phyloP scores from a whole-genome alignment of 2,797 vertebrate genomes.

The Pseudocheirus occidentalis region DNA sequence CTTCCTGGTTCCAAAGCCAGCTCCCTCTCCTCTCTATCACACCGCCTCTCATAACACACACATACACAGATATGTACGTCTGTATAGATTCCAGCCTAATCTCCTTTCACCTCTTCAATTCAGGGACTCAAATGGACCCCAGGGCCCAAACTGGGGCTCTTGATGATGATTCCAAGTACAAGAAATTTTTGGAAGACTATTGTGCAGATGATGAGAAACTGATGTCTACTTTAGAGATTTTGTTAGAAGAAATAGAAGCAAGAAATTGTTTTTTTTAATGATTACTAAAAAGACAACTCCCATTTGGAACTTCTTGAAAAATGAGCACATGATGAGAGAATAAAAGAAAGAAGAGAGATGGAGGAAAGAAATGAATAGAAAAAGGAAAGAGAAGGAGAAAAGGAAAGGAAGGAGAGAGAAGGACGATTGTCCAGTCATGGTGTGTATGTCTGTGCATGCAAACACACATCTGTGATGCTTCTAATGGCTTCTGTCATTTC shows the following conservation, averaged over 20 bases:
- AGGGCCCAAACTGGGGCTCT: not conserved
- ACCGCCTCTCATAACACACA: not conserved
- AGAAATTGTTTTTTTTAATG: not conserved
- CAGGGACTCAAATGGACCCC: not conserved
- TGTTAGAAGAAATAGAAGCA: not conserved
- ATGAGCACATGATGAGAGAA: not conserved
- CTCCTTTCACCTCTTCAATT: not conserved
- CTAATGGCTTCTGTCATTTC: not conserved
- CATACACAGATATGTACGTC: not conserved
- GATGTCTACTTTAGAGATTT: not conserved
- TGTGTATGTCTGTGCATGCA: not conserved
- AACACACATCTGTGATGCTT: not conserved
- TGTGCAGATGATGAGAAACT: not conserved
- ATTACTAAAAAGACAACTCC: not conserved
- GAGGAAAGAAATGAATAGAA: not conserved
- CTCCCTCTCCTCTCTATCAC: not conserved
- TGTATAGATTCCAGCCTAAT: not conserved
- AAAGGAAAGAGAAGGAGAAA: not conserved
- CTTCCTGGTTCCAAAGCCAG: not conserved
- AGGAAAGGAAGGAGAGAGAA: not conserved
- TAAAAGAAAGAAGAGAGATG: not conserved
- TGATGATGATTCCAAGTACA: not conserved
- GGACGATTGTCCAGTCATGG: not conserved
- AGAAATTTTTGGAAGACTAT: not conserved
- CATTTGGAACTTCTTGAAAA: not conserved